Conservation (phyloP, 2,797 vertebrate species). For the Schizopygopsis pylzovi region DNA sequence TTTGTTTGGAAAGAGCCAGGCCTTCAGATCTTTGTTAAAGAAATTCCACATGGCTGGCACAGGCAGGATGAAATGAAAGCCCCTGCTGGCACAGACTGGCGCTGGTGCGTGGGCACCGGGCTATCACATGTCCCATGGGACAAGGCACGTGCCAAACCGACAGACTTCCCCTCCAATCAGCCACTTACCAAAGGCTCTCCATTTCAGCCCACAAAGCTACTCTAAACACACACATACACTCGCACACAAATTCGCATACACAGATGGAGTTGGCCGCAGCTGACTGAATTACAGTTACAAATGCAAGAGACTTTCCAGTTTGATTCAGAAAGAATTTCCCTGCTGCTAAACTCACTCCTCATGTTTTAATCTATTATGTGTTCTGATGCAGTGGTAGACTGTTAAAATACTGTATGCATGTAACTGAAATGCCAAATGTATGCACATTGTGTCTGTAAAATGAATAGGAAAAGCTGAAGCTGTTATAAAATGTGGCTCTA, state of each 20-base stretch:
- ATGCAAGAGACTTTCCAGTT: conserved; percentile 43
- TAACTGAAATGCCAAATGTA: background rate
- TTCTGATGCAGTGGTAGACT: background rate
- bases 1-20: conserved; percentile 49
- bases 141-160: conserved; percentile 59
- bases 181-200: conserved; percentile 49
- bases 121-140: conserved; percentile 60
- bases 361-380: background rate
- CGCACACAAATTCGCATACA: conserved; percentile 32
- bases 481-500: background rate
- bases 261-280: conserved; percentile 33
- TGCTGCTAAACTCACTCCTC: conserved; percentile 13
- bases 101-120: conserved; percentile 36
- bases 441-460: background rate
- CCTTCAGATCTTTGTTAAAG: conserved; percentile 48
- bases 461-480: background rate
- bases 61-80: conserved; percentile 51
- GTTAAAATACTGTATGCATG: background rate
- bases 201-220: conserved; percentile 51
- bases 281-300: conserved; percentile 51
- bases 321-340: conserved; percentile 34
- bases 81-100: conserved; percentile 56
- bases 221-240: conserved; percentile 39
- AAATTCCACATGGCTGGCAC: conserved; percentile 51
- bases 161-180: conserved; percentile 59